Base-by-base conservation (phyloP, 2,888 invertebrate species). In the Melieria crassipennis region DNA sequence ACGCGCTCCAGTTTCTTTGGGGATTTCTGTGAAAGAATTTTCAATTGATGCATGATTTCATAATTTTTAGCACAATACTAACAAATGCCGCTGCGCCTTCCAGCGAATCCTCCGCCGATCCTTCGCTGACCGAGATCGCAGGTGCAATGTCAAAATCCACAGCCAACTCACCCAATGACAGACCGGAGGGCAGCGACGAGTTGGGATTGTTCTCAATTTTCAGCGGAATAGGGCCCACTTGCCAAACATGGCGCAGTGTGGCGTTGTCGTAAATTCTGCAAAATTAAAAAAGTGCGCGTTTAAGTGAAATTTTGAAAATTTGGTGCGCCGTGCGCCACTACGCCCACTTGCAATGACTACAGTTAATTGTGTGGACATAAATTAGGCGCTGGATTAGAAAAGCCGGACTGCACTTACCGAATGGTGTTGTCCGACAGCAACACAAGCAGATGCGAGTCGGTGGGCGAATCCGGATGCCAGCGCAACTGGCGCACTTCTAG, bases 351-450 rank as follows among this genome's bases (percentile, higher is more conserved):
- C 43, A 13, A 50, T 13, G 16, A 67, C 60, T 58, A 56, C 60
- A 60, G 48, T 57, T 65, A 62, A 69, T 72, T 65, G 58, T 45
- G 43, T 57, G 66, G 57, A 63, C 66, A 70, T 73, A 73, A 73
- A 70, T 73, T 73, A 67, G 16, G 16, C 11, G 57, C 62, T 52
- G 73, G 61, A 65, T 70, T 73, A 73, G 63, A 73, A 60, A 48
- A 61, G 47, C 10, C 11, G 43, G 56, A 10, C 11, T 64, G 58
- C 58, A 76, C 83, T 86, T 87, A 94, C 93, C 95, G 92, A 81
- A 97, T 90, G 48, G 91, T 91, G 83, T 97, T 97, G 83, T 97
- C 94, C 0, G 95, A 94, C 4, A 95, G 92, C 43, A 97, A 89
- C 0, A 95, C 90, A 13, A 94, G 86, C 2, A 97, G 85, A 85